Percentiles rank a stretch among this genome's conserved stretches.
These are phyloP conservation scores for Laothoe populi DNA, from an alignment of 2,888 invertebrate genomes.

Conservation along the genomic window DNA sequence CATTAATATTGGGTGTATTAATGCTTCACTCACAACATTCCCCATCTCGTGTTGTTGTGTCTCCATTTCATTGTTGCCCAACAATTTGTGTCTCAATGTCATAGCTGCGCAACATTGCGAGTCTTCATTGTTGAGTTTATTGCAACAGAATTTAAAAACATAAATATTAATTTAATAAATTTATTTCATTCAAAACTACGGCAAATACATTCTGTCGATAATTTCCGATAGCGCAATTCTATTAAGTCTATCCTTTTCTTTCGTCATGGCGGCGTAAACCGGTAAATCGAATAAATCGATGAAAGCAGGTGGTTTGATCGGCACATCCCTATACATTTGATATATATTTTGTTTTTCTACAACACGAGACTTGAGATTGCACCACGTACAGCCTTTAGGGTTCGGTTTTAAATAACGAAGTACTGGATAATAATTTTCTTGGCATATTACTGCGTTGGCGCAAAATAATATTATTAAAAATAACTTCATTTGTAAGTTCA, in stretches of 20 bases:
- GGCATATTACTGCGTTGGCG: neutral
- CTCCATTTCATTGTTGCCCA: no score
- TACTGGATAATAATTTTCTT: neutral
- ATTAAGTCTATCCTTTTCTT: neutral
- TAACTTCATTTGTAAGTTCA: conserved; percentile 1
- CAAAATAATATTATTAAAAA: neutral
- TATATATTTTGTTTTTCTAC: conserved; percentile 3
- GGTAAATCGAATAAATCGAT: conserved; percentile 31
- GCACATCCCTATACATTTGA: conserved; percentile 27
- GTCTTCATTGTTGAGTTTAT: no score
- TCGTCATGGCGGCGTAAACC: conserved; percentile 1
- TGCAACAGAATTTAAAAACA: neutral
- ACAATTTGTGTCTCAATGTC: no score
- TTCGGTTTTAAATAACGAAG: conserved; percentile 12
- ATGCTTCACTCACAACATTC: no score
- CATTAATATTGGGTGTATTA: no score
- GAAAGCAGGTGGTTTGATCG: conserved; percentile 25
- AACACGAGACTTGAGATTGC: conserved; percentile 26
- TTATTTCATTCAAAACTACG: neutral
- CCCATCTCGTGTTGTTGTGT: no score
- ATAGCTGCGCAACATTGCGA: no score
- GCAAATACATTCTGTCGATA: neutral
- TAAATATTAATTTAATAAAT: neutral
- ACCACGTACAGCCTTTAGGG: conserved; percentile 30
- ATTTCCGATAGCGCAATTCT: neutral